These are phyloP conservation scores for Canis aureus DNA, from an alignment of 2,113 vertebrate genomes.

Conservation along the genomic window DNA sequence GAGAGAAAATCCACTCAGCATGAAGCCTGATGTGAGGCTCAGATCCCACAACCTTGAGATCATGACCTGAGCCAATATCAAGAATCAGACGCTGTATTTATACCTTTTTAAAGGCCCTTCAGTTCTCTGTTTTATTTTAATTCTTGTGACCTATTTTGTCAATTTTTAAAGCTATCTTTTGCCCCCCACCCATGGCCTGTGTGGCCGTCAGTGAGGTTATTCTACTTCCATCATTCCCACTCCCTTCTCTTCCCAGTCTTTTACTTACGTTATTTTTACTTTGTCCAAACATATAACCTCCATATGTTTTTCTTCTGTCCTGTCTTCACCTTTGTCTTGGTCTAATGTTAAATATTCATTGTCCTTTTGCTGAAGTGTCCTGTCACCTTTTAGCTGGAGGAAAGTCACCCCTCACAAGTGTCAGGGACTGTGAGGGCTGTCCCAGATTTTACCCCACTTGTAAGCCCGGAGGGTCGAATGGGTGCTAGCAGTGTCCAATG, in stretches of 20 bases:
- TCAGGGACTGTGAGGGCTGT: not conserved
- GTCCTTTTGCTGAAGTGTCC: not conserved
- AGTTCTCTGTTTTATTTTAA: constrained; percentile 6
- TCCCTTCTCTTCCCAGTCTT: not conserved
- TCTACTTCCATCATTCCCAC: not conserved
- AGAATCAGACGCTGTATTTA: not conserved
- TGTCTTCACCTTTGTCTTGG: not conserved
- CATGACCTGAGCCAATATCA: not conserved
- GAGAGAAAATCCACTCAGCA: not conserved
- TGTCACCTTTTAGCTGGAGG: not conserved
- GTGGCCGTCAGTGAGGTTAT: not conserved
- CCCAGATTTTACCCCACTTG: not conserved
- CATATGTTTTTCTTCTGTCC: not conserved
- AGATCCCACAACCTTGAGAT: not conserved
- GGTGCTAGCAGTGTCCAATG: not conserved
- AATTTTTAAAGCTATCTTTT: constrained; percentile 13
- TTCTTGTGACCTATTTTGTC: not conserved
- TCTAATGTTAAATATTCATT: not conserved
- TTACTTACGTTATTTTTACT: not conserved
- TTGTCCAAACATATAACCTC: not conserved
- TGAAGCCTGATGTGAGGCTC: not conserved
- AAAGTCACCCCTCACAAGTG: not conserved
- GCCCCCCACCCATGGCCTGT: not conserved
- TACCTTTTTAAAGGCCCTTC: not conserved
- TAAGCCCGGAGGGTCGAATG: not conserved